Evolutionary conservation across 2,888 invertebrate genomes (phyloP), one percentile per base, ranked within the genome.

Genomic region (Synergus itoensis): DNA sequence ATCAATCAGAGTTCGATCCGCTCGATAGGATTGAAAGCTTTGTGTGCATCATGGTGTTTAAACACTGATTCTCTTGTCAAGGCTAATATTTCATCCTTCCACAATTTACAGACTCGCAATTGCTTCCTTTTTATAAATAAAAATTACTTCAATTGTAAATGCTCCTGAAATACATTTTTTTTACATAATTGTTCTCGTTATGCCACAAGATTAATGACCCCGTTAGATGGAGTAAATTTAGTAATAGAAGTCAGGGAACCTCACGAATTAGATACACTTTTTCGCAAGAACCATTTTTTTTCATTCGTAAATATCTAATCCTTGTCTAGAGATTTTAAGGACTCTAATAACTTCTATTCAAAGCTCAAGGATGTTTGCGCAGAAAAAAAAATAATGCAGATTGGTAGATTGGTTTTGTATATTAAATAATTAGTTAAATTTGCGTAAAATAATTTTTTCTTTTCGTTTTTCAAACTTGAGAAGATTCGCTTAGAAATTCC

Each of bases 1-100:
- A 85, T 86, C 84, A 87, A 85, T 86, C 86, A 86, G 84, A 82
- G 79, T 78, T 75, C 83, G 84, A 79, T 84, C 80, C 40, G 62
- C 82, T 81, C 81, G 82, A 73, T 73, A 40, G 48, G 18, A 73
- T 57, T 73, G 73, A 28, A 73, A 57, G 11, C 53, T 73, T 73
- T 73, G 53, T 53, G 53, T 73, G 36, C 53, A 73, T 18, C 73
- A 28, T 67, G 16, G 48, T 36, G 16, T 53, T 73, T 40, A n/a
- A 73, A 73, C 73, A 40, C 73, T 40, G 16, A 53, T 73, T 73
- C 53, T 36, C 45, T 45, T 48, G 28, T 69, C 69, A 45, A 21
- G 28, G 11, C 16, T 45, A 28, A 73, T 53, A 45, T 21, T 48
- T 28, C 28, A 63, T 63, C 62, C 12, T 63, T 63, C 62, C 21